These are phyloP conservation scores for Megaleporinus macrocephalus DNA, from an alignment of 2,113 vertebrate genomes.

Conservation along the genomic window DNA sequence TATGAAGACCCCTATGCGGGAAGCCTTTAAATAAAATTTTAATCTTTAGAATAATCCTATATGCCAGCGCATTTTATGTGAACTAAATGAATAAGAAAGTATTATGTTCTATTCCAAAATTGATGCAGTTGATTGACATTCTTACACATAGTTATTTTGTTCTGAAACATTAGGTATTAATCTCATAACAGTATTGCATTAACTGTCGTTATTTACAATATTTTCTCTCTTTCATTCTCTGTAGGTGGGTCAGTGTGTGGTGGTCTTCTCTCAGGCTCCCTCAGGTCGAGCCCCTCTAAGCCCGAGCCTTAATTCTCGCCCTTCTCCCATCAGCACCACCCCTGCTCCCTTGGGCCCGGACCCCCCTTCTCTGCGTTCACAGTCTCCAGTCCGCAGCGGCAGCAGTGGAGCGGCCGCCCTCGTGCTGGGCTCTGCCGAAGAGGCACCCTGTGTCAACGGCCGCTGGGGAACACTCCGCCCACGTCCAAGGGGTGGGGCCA, in stretches of 20 bases:
- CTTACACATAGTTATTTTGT: too few species aligned
- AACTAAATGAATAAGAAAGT: too few species aligned
- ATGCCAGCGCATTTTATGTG: too few species aligned
- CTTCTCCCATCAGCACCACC: slow-evolving; percentile 95
- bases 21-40: too few species aligned
- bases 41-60: too few species aligned
- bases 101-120: too few species aligned
- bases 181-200: too few species aligned
- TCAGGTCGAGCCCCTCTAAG: slow-evolving; percentile 94
- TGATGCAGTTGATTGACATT: too few species aligned
- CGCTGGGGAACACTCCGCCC: slow-evolving; percentile 96
- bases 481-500: slow-evolving; percentile 81
- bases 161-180: too few species aligned
- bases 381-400: slow-evolving; percentile 85
- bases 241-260: slow-evolving; percentile 96
- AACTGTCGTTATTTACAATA: too few species aligned
- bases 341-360: slow-evolving; percentile 88
- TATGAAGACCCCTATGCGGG: too few species aligned
- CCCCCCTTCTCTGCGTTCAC: slow-evolving; percentile 87
- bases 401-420: slow-evolving; percentile 72
- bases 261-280: slow-evolving; percentile 98
- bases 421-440: slow-evolving; percentile 80
- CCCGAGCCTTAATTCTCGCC: slow-evolving; percentile 95
- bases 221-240: slow-evolving; percentile 41
- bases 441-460: slow-evolving; percentile 94